Evolutionary conservation across 2,797 vertebrate species (phyloP).

Genomic region (Onychomys arenicola): DNA sequence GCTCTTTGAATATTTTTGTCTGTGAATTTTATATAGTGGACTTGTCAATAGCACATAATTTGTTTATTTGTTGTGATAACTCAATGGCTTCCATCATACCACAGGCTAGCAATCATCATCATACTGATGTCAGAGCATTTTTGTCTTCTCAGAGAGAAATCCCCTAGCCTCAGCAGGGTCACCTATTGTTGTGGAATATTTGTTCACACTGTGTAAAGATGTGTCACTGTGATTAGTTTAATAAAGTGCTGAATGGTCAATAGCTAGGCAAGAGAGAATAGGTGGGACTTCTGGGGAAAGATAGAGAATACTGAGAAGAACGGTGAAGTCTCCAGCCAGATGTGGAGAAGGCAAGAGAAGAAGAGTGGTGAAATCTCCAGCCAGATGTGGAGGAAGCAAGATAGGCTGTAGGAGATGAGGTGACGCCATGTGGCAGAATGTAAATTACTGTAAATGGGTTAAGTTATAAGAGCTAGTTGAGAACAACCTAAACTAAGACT

Average conservation of each 20-base stretch:
- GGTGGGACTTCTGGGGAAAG: neutral
- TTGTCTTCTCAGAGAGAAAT: neutral
- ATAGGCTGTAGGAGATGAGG: neutral
- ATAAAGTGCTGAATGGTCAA: neutral
- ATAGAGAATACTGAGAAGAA: neutral
- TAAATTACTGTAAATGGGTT: neutral
- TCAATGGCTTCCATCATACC: neutral
- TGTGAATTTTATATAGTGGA: neutral
- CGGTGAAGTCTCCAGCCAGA: too few species aligned
- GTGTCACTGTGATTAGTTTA: neutral
- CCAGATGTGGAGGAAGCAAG: neutral
- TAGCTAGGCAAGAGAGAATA: neutral
- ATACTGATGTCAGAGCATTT: neutral
- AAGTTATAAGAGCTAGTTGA: neutral
- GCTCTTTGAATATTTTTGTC: neutral
- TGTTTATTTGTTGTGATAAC: neutral
- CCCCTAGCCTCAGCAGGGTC: neutral
- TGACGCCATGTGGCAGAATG: neutral
- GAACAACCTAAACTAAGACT: neutral
- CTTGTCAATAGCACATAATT: neutral
- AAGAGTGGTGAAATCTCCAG: neutral
- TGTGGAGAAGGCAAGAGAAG: too few species aligned
- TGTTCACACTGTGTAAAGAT: neutral
- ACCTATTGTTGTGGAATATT: neutral
- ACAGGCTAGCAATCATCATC: neutral